Evolutionary conservation across 2,888 invertebrate species (phyloP).

Genomic region (Apoderus coryli): DNA sequence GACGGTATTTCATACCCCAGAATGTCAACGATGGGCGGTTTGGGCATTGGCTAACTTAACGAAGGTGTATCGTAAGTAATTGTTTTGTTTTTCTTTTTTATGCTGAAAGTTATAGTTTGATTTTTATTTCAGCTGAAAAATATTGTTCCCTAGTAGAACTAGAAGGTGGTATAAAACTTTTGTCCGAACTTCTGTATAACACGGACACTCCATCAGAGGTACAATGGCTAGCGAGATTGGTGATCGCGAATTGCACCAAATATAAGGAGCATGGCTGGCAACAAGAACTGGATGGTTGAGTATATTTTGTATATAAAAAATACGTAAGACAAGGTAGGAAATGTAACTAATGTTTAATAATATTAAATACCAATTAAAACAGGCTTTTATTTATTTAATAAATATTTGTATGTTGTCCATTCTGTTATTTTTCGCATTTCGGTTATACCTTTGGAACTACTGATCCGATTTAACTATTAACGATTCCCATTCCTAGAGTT

Average conservation of each 20-base stretch:
- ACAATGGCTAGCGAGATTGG: constrained; percentile 51
- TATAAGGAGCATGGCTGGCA: constrained; percentile 22
- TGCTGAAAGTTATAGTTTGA: neutral
- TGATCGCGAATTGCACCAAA: constrained; percentile 48
- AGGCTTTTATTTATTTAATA: no score
- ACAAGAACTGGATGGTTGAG: constrained; percentile 14
- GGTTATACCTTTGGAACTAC: no score
- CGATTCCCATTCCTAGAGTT: no score
- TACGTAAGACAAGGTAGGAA: no score
- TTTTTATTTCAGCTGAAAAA: constrained; percentile 58
- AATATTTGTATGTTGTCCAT: no score
- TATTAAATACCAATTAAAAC: no score
- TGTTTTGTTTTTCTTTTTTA: neutral
- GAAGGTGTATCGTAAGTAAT: constrained; percentile 70
- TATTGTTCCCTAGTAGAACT: constrained; percentile 79
- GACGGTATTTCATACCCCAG: constrained; percentile 69
- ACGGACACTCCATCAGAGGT: constrained; percentile 48
- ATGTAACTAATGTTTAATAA: no score
- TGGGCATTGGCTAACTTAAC: constrained; percentile 97
- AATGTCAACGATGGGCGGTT: constrained; percentile 92
- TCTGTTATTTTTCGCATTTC: no score
- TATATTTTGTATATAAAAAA: constrained; percentile 2
- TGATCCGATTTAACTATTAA: no score
- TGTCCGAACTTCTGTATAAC: constrained; percentile 49
- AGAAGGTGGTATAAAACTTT: constrained; percentile 68